These are phyloP conservation scores for Gobio occitaniae DNA, from an alignment of 2,797 vertebrate genomes.

Conservation along the genomic window DNA sequence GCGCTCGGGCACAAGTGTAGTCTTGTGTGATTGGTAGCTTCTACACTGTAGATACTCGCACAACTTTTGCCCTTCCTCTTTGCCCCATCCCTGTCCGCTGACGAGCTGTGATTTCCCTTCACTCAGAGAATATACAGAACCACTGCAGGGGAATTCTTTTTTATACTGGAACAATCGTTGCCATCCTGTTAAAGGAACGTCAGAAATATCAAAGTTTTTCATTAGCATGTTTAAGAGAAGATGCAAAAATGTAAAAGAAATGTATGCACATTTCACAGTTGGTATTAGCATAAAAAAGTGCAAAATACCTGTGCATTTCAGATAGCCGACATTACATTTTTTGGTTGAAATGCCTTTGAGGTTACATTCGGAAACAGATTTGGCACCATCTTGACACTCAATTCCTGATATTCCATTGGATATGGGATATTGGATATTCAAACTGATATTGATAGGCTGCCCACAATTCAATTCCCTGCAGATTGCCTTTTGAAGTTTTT, in stretches of 20 bases:
- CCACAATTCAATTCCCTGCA: constrained; percentile 66
- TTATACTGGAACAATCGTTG: constrained; percentile 51
- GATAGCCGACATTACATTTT: neutral
- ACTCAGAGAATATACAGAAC: constrained; percentile 46
- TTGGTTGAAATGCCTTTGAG: accelerated
- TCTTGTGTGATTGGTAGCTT: accelerated
- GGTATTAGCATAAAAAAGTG: neutral
- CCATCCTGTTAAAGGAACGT: constrained; percentile 55
- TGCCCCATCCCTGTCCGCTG: constrained; percentile 23
- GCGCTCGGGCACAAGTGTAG: accelerated
- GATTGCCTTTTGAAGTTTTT: accelerated
- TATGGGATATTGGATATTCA: too few relatives aligned
- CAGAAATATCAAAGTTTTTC: neutral
- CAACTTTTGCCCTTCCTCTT: neutral
- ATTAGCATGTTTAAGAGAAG: neutral
- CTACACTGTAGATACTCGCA: constrained; percentile 68
- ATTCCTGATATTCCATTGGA: neutral
- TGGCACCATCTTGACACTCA: accelerated
- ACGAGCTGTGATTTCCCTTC: accelerated
- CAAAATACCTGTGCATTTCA: constrained; percentile 53
- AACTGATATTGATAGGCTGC: accelerated
- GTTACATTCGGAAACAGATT: constrained; percentile 25
- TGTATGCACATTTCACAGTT: neutral
- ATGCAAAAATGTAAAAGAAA: neutral
- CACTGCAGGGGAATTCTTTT: constrained; percentile 50